A percentile compares a stretch with the other conserved stretches of the same genome.
Conservation (phyloP, 2,113 vertebrate species). For the Megalops atlanticus region DNA sequence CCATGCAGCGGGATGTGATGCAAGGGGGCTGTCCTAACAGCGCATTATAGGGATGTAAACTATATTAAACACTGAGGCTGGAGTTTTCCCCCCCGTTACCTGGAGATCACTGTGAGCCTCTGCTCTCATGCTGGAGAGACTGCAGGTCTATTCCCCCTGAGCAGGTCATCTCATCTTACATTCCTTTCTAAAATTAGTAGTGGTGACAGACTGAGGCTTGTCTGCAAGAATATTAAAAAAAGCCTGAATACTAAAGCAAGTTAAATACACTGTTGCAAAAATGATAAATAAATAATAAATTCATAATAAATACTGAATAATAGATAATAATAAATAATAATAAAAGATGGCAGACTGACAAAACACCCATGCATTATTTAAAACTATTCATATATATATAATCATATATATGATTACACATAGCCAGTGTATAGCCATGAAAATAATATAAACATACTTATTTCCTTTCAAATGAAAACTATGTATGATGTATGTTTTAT, state of each 20-base stretch:
- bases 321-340: too few species aligned
- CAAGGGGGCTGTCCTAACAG: background rate
- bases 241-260: too few species aligned
- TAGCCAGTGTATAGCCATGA: background rate
- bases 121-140: background rate
- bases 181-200: background rate
- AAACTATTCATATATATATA: too few species aligned
- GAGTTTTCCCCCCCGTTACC: background rate
- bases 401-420: background rate
- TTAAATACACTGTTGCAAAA: too few species aligned
- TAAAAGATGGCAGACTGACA: too few species aligned
- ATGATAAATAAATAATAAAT: too few species aligned
- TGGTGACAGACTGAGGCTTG: constrained; percentile 11
- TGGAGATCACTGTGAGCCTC: background rate
- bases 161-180: constrained; percentile 7
- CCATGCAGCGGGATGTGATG: background rate
- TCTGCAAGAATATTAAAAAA: constrained; percentile 18
- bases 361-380: too few species aligned
- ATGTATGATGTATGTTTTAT: constrained; percentile 37
- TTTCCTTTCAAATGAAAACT: background rate
- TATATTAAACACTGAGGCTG: background rate
- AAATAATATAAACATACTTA: background rate
- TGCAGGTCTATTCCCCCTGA: background rate
- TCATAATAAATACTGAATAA: too few species aligned
- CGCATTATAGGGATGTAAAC: background rate